These are phyloP conservation scores for Chelon auratus DNA, from an alignment of 2,797 vertebrate genomes.

Conservation along the genomic window DNA sequence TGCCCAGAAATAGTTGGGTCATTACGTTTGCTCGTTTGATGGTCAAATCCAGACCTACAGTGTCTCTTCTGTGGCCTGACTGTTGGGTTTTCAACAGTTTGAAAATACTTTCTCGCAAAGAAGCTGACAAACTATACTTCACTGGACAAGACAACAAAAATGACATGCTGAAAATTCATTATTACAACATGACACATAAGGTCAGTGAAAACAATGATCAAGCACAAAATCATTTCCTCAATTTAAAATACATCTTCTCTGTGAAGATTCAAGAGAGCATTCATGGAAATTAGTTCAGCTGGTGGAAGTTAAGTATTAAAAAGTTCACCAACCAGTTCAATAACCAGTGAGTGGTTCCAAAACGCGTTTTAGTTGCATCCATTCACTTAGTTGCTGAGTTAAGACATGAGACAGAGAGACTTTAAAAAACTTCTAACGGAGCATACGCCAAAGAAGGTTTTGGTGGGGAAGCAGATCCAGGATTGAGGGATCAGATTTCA, in stretches of 20 bases:
- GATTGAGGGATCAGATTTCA: constrained; percentile 58
- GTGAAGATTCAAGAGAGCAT: background rate
- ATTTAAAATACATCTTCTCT: background rate
- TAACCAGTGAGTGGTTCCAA: background rate
- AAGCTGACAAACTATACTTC: background rate
- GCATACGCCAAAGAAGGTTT: constrained; percentile 1
- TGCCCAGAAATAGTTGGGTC: constrained; percentile 8
- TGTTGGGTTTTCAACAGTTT: background rate
- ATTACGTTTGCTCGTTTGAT: background rate
- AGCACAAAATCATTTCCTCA: background rate
- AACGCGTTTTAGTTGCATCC: background rate
- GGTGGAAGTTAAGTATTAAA: too few species aligned
- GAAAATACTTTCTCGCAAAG: background rate
- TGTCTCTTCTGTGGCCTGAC: background rate
- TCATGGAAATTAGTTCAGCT: background rate
- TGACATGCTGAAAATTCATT: background rate
- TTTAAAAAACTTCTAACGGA: constrained; percentile 17
- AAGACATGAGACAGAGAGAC: background rate
- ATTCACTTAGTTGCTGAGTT: background rate
- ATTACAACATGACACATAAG: background rate
- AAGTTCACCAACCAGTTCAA: background rate
- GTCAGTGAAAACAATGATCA: background rate
- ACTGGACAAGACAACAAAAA: background rate
- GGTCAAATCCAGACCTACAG: constrained; percentile 1
- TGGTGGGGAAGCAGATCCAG: constrained; percentile 23